phyloP scores from a whole-genome alignment of 2,113 vertebrate species.

The Bambusicola thoracicus region DNA sequence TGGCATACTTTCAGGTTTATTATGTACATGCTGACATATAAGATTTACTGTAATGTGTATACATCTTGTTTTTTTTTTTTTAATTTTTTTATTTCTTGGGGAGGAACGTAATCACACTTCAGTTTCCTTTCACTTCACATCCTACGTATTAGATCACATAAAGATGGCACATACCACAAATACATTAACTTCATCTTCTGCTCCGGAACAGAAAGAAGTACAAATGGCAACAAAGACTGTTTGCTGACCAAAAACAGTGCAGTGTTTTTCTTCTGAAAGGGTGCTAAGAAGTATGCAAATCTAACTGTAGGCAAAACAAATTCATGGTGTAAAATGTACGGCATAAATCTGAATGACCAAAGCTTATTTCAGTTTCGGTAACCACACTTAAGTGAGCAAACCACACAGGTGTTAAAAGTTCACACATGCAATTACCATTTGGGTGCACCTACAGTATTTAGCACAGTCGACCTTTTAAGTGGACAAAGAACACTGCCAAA shows the following conservation, averaged over 20 bases:
- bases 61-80: not conserved
- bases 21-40: not conserved
- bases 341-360: not conserved
- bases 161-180: not conserved
- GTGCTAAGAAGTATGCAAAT: not conserved
- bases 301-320: not conserved
- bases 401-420: not conserved
- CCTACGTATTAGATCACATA: not conserved
- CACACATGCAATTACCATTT: not conserved
- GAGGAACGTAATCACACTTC: not conserved
- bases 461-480: not conserved
- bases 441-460: not conserved
- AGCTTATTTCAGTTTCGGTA: not conserved
- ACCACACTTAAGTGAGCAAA: not conserved
- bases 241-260: not conserved
- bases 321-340: not conserved
- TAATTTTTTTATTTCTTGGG: no score
- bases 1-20: not conserved
- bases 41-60: not conserved
- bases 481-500: not conserved
- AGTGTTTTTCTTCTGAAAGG: not conserved
- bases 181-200: not conserved
- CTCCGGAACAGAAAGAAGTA: not conserved
- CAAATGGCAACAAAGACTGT: not conserved
- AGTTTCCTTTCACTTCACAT: not conserved